phyloP scores from a whole-genome alignment of 2,113 vertebrate species.

The Bostrychus sinensis region DNA sequence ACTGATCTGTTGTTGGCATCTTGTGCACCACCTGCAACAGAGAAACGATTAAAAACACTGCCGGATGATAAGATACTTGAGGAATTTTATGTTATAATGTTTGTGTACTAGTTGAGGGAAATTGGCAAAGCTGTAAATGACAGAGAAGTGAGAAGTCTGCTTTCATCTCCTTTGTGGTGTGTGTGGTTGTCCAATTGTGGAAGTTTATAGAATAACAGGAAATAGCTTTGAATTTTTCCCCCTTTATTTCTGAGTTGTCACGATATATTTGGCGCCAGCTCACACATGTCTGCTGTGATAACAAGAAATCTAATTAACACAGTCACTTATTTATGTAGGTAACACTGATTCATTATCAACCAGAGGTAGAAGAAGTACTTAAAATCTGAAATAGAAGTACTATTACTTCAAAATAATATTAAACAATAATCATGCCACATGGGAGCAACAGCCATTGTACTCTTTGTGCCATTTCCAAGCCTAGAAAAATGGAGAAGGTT shows the following conservation, averaged over 20 bases:
- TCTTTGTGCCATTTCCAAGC: no score
- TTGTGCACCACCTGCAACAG: slow-evolving; percentile 64
- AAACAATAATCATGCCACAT: no score
- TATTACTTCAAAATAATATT: no score
- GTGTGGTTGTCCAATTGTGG: slow-evolving; percentile 65
- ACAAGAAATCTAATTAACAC: slow-evolving; percentile 28
- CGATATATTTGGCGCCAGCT: slow-evolving; percentile 52
- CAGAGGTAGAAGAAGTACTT: no score
- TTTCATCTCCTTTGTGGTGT: slow-evolving; percentile 67
- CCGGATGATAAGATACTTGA: neutral
- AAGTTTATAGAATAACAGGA: slow-evolving; percentile 74
- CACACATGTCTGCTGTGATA: slow-evolving; percentile 55
- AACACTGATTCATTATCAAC: neutral
- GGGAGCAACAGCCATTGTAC: no score
- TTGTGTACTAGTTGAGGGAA: neutral
- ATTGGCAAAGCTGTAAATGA: slow-evolving; percentile 12
- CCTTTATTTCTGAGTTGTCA: slow-evolving; percentile 52
- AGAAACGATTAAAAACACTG: slow-evolving; percentile 12
- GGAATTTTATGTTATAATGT: neutral
- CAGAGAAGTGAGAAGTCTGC: slow-evolving; percentile 21
- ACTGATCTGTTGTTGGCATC: slow-evolving; percentile 79
- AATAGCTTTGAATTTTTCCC: slow-evolving; percentile 57
- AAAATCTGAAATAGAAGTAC: no score
- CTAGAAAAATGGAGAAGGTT: no score
- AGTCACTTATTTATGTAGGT: slow-evolving; percentile 7